phyloP scores from a whole-genome alignment of 1,140 invertebrate species.

The Babylonia areolata region DNA sequence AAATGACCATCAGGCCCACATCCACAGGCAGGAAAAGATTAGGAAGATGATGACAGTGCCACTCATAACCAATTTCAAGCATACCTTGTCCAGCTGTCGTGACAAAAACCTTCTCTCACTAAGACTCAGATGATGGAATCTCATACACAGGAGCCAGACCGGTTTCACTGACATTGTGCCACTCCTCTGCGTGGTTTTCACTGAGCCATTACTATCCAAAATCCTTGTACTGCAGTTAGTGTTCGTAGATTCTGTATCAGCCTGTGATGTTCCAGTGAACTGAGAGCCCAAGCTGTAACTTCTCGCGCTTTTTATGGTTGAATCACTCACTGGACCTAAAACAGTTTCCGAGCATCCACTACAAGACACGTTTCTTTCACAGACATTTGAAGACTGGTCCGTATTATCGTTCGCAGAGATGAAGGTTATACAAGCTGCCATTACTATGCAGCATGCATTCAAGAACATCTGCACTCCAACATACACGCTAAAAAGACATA shows the following conservation, averaged over 20 bases:
- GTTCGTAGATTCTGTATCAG: not conserved
- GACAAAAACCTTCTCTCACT: not conserved
- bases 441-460: slow-evolving; percentile 33
- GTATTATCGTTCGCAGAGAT: slow-evolving; percentile 7
- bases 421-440: slow-evolving; percentile 37
- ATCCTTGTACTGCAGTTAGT: not conserved
- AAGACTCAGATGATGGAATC: not conserved
- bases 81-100: not conserved
- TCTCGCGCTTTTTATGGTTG: too few relatives aligned
- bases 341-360: not conserved
- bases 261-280: not conserved
- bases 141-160: not conserved
- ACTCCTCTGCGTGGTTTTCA: too few relatives aligned
- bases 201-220: not conserved
- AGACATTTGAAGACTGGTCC: not conserved
- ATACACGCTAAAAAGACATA: slow-evolving; percentile 72
- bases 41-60: too few relatives aligned
- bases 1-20: too few relatives aligned
- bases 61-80: not conserved
- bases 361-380: not conserved
- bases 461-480: slow-evolving; percentile 43
- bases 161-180: not conserved
- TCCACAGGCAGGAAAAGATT: too few relatives aligned
- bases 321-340: not conserved
- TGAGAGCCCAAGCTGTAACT: too few relatives aligned